These are phyloP conservation scores for Daktulosphaira vitifoliae DNA, from an alignment of 1,140 invertebrate genomes.

Conservation along the genomic window DNA sequence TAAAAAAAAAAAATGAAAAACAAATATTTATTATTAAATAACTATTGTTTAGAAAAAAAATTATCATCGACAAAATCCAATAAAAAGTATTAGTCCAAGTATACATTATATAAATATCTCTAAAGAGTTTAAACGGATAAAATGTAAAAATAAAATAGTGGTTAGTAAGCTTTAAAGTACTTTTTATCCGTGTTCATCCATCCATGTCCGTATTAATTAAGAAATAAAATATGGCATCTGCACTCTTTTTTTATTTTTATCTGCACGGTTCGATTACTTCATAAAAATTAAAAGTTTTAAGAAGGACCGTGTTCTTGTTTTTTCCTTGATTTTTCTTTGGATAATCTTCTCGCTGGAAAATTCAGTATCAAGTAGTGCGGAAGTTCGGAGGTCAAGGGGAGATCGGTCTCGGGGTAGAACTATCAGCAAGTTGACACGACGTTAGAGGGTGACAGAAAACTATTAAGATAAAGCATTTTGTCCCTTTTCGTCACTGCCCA, in stretches of 20 bases:
- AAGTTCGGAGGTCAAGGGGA: neutral
- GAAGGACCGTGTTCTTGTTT: neutral
- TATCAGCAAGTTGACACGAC: constrained; percentile 17
- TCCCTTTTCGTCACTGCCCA: neutral
- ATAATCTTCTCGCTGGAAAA: neutral
- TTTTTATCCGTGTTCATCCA: too few relatives aligned
- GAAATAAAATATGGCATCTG: constrained; percentile 5
- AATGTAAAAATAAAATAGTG: too few relatives aligned
- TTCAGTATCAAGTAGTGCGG: too few relatives aligned
- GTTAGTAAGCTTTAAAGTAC: too few relatives aligned
- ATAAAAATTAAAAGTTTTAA: constrained; percentile 4
- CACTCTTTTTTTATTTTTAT: neutral
- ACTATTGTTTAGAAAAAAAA: too few relatives aligned
- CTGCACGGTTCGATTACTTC: constrained; percentile 13
- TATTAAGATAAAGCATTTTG: constrained; percentile 24
- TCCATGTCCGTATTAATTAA: too few relatives aligned
- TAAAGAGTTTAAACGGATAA: too few relatives aligned
- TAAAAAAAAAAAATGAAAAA: too few relatives aligned
- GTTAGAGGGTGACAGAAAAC: constrained; percentile 24
- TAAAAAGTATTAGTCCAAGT: too few relatives aligned
- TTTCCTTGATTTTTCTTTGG: neutral
- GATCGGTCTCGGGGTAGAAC: neutral
- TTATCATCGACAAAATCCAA: too few relatives aligned
- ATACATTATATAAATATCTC: too few relatives aligned
- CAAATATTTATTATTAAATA: too few relatives aligned